Percentiles rank a stretch among this genome's conserved stretches.
Conservation (phyloP, 2,797 vertebrate species). For the Lycodopsis pacificus region DNA sequence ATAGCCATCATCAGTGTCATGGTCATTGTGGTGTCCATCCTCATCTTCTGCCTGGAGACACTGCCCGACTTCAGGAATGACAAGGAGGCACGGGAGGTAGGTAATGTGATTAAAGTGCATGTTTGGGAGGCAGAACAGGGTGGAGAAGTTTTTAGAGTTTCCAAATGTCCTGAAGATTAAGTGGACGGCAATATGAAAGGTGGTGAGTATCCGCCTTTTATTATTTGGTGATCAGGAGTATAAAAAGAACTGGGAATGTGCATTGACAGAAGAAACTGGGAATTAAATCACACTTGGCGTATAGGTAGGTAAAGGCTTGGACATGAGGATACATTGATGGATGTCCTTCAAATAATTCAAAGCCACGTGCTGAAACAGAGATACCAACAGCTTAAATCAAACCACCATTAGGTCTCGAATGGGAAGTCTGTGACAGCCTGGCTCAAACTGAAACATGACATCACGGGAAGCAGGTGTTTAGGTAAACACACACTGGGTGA, state of each 20-base stretch:
- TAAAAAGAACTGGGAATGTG: not conserved
- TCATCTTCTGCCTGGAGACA: slow-evolving; percentile 94
- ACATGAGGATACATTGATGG: not conserved
- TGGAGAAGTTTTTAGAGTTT: not conserved
- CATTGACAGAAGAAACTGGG: not conserved
- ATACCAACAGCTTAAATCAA: not conserved
- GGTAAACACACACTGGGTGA: slow-evolving; percentile 64
- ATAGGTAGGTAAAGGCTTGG: not conserved
- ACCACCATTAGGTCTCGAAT: slow-evolving; percentile 30
- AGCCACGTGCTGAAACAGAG: not conserved
- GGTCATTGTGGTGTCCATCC: slow-evolving; percentile 93
- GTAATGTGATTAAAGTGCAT: slow-evolving; percentile 22
- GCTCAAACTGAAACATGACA: slow-evolving; percentile 56
- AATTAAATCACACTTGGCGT: not conserved
- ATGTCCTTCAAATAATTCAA: not conserved
- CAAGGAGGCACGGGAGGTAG: slow-evolving; percentile 78
- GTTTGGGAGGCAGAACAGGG: not conserved
- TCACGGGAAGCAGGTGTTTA: slow-evolving; percentile 64
- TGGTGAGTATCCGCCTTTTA: not conserved
- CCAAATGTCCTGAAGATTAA: not conserved
- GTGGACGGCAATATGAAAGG: not conserved
- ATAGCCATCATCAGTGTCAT: slow-evolving; percentile 92
- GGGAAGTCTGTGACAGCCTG: slow-evolving; percentile 40
- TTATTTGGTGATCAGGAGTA: not conserved
- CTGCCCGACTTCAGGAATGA: slow-evolving; percentile 90